Percentiles rank a stretch among this genome's conserved stretches.
These are phyloP conservation scores for Rhinichthys osculus DNA, from an alignment of 2,797 vertebrate species.

Conservation along the genomic window DNA sequence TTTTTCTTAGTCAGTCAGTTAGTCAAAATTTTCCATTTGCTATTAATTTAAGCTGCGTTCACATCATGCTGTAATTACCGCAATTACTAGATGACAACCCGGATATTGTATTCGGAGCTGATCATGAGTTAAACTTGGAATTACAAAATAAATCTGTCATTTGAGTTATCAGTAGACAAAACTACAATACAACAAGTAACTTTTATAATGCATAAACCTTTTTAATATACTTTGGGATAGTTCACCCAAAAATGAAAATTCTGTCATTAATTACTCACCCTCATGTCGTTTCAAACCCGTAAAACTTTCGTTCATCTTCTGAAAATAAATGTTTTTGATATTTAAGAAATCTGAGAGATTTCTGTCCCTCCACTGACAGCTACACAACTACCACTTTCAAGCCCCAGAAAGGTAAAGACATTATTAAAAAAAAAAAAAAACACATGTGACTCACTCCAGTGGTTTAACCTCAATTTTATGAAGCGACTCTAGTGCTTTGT, in stretches of 20 bases:
- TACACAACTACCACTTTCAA: neutral
- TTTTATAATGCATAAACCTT: neutral
- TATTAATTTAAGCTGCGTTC: neutral
- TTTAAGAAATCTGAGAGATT: too few relatives aligned
- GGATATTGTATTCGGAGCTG: neutral
- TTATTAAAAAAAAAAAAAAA: too few relatives aligned
- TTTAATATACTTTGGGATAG: neutral
- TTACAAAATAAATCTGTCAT: neutral
- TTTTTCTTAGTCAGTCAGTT: neutral
- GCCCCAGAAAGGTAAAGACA: neutral
- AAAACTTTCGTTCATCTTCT: neutral
- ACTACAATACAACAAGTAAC: neutral
- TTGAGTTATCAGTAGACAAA: neutral
- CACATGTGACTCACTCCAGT: too few relatives aligned
- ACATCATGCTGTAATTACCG: neutral
- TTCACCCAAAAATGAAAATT: neutral
- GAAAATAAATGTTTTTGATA: too few relatives aligned
- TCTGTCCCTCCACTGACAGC: neutral
- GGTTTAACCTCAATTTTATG: too few relatives aligned
- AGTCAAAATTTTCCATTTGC: neutral
- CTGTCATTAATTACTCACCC: neutral
- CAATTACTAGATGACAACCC: neutral
- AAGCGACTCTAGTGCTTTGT: too few relatives aligned
- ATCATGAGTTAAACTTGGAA: neutral
- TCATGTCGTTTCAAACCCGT: neutral